Evolutionary conservation across 2,888 invertebrate species (phyloP).

Genomic region (Idaea dimidiata): DNA sequence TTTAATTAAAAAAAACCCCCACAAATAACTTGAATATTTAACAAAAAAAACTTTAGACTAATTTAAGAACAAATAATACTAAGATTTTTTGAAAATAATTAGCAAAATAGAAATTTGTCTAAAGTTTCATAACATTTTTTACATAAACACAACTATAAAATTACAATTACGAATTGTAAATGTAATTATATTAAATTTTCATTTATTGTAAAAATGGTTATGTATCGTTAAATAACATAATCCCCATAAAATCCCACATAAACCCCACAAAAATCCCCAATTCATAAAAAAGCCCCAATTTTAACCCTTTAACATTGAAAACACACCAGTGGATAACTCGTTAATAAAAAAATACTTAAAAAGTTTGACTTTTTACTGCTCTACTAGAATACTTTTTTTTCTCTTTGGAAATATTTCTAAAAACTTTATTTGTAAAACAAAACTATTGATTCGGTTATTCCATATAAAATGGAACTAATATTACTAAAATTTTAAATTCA

Average conservation of each 20-base stretch:
- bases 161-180: background rate
- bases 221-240: constrained; percentile 11
- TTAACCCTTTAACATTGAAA: constrained; percentile 4
- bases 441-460: background rate
- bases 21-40: background rate
- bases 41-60: background rate
- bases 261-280: constrained; percentile 18
- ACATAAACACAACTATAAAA: background rate
- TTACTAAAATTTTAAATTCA: too few relatives aligned
- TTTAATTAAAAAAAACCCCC: constrained; percentile 9
- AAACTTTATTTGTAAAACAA: background rate
- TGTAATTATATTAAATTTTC: background rate
- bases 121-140: background rate
- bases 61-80: background rate
- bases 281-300: constrained; percentile 8
- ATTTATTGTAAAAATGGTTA: background rate
- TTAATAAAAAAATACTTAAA: background rate
- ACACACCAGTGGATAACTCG: background rate
- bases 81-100: too few relatives aligned
- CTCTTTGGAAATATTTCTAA: too few relatives aligned
- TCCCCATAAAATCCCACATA: constrained; percentile 12
- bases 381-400: too few relatives aligned
- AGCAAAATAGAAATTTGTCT: background rate
- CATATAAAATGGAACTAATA: too few relatives aligned
- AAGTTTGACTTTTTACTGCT: too few relatives aligned